Percentiles rank a stretch among this genome's conserved stretches.
These are phyloP conservation scores for Perca schrenkii DNA, from an alignment of 2,113 vertebrate species.

Conservation along the genomic window DNA sequence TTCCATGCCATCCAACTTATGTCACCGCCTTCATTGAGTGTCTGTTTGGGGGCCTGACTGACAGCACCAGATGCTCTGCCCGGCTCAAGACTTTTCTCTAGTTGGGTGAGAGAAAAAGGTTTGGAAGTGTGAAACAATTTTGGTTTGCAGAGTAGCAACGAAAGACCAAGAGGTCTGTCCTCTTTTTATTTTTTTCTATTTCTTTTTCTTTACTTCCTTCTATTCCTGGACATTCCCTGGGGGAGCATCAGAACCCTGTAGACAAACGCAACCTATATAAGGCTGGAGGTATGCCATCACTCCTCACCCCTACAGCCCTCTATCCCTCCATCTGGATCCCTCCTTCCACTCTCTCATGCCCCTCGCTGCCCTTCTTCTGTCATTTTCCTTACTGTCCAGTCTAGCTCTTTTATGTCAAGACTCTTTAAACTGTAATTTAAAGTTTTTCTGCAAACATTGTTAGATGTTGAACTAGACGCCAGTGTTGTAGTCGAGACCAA, in stretches of 20 bases:
- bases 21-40: constrained; percentile 52
- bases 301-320: constrained; percentile 7
- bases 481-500: no score
- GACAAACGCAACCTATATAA: constrained; percentile 82
- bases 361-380: constrained; percentile 3
- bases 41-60: constrained; percentile 58
- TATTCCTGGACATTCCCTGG: constrained; percentile 91
- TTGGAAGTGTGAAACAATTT: background rate
- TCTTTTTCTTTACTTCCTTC: constrained; percentile 28
- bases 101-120: background rate
- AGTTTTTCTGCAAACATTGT: background rate
- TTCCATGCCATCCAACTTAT: constrained; percentile 40
- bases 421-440: background rate
- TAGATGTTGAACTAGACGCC: background rate
- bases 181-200: background rate
- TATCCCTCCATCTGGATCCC: background rate
- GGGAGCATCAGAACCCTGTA: constrained; percentile 65
- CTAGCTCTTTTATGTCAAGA: background rate
- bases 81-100: constrained; percentile 4
- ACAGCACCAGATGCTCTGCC: constrained; percentile 72
- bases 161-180: background rate
- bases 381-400: background rate
- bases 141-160: background rate
- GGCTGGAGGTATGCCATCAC: constrained; percentile 58
- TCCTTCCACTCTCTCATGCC: background rate